These are phyloP conservation scores for Rotaria socialis DNA, from an alignment of 2,888 invertebrate genomes.

Conservation along the genomic window DNA sequence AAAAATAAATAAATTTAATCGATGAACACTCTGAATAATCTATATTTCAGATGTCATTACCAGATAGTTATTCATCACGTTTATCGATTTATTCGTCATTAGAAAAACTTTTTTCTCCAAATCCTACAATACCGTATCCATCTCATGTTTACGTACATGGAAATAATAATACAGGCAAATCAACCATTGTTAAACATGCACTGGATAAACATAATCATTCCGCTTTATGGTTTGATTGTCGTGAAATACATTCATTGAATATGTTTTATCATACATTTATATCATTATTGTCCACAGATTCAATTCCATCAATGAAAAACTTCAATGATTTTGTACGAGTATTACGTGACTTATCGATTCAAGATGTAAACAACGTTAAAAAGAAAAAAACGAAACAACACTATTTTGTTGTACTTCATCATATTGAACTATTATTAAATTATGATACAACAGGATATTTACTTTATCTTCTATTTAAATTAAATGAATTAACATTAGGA, in stretches of 20 bases:
- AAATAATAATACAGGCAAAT: slow-evolving; percentile 34
- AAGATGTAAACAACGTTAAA: too few relatives aligned
- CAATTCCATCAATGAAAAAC: not conserved
- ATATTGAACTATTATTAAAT: slow-evolving; percentile 6
- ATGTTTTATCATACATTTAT: slow-evolving; percentile 16
- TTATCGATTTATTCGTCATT: not conserved
- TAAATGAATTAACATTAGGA: slow-evolving; percentile 25
- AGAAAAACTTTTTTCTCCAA: not conserved
- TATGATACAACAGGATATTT: not conserved
- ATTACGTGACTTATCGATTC: not conserved
- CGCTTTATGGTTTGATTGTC: slow-evolving; percentile 1
- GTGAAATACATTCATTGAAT: slow-evolving; percentile 24
- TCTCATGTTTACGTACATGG: not conserved
- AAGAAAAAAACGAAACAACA: too few relatives aligned
- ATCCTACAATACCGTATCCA: not conserved
- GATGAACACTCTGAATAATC: not conserved
- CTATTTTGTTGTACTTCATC: too few relatives aligned
- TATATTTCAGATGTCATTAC: slow-evolving; percentile 16
- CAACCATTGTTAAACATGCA: not conserved
- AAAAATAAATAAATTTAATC: not conserved
- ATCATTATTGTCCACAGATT: not conserved
- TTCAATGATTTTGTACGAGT: not conserved
- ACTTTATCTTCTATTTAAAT: slow-evolving; percentile 32
- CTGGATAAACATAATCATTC: not conserved
- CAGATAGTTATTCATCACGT: slow-evolving; percentile 9